Conservation (phyloP, 2,888 invertebrate genomes). For the Phragmatobia fuliginosa region DNA sequence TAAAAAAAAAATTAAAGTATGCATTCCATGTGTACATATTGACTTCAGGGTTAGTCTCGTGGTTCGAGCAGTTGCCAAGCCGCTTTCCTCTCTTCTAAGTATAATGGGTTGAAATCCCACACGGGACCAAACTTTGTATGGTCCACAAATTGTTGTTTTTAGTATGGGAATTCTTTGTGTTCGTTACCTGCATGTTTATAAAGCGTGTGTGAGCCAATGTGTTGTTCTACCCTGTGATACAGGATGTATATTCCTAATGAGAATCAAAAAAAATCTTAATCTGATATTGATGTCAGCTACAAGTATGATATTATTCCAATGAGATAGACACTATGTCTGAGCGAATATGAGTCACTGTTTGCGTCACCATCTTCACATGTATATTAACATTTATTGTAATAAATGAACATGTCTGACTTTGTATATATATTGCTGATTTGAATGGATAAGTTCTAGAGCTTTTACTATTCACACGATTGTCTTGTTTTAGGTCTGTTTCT, state of each 20-base stretch:
- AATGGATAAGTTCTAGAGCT: conserved; percentile 28
- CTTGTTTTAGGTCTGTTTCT: background rate
- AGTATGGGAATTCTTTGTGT: too few species aligned
- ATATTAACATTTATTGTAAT: conserved; percentile 33
- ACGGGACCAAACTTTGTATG: too few species aligned
- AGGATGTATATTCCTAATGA: too few species aligned
- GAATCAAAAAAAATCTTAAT: too few species aligned
- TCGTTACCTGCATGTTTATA: too few species aligned
- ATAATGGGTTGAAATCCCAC: too few species aligned
- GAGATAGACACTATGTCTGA: conserved; percentile 46
- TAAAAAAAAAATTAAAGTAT: conserved; percentile 5
- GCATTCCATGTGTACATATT: conserved; percentile 16
- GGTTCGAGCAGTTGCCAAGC: too few species aligned
- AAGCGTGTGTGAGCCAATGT: too few species aligned
- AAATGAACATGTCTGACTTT: conserved; percentile 21
- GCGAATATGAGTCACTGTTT: conserved; percentile 48
- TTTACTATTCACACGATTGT: background rate
- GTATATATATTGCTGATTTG: conserved; percentile 32
- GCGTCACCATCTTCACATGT: conserved; percentile 31
- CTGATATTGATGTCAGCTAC: conserved; percentile 20
- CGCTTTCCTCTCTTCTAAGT: too few species aligned
- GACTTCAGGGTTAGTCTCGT: too few species aligned
- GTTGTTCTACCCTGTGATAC: too few species aligned
- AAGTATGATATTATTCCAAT: conserved; percentile 31
- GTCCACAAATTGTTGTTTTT: too few species aligned